Percentiles rank a stretch among this genome's conserved stretches.
Evolutionary conservation across 2,888 invertebrate genomes (phyloP).

Genomic region (Caradrina kadenii): DNA sequence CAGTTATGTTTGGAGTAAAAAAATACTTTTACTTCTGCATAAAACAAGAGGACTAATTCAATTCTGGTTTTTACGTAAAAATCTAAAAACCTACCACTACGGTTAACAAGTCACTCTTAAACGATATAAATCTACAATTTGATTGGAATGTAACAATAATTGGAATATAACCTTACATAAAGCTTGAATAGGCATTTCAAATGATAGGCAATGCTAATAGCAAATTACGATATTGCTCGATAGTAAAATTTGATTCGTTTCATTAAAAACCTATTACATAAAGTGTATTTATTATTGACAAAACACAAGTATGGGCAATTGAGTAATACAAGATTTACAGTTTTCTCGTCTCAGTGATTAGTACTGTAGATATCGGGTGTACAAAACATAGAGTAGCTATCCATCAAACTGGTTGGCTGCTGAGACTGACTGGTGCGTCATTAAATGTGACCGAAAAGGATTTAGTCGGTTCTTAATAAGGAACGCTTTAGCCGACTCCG

Average conservation of each 20-base stretch:
- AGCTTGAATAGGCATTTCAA: conserved; percentile 31
- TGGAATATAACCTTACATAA: conserved; percentile 21
- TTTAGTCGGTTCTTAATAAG: conserved; percentile 84
- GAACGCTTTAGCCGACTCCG: conserved; percentile 79
- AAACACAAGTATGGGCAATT: conserved; percentile 47
- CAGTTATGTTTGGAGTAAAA: too few relatives aligned
- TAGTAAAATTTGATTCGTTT: conserved; percentile 53
- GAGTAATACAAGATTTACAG: conserved; percentile 61
- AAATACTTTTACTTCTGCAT: too few relatives aligned
- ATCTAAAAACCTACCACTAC: not conserved
- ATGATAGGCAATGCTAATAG: conserved; percentile 41
- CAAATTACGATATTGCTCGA: conserved; percentile 38
- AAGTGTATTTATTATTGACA: conserved; percentile 41
- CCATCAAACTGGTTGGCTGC: conserved; percentile 82
- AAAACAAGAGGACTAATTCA: too few relatives aligned
- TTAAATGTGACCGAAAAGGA: conserved; percentile 88
- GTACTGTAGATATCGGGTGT: conserved; percentile 74
- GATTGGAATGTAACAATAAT: conserved; percentile 31
- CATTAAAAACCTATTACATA: conserved; percentile 51
- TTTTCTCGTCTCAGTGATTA: conserved; percentile 73
- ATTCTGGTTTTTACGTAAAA: not conserved
- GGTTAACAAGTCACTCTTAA: conserved; percentile 20
- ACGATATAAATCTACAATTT: conserved; percentile 30
- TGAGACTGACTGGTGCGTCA: conserved; percentile 80
- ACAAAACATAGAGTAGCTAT: conserved; percentile 80